Base-by-base conservation (phyloP, 2,797 vertebrate genomes). In the Schizopygopsis malacanthus region DNA sequence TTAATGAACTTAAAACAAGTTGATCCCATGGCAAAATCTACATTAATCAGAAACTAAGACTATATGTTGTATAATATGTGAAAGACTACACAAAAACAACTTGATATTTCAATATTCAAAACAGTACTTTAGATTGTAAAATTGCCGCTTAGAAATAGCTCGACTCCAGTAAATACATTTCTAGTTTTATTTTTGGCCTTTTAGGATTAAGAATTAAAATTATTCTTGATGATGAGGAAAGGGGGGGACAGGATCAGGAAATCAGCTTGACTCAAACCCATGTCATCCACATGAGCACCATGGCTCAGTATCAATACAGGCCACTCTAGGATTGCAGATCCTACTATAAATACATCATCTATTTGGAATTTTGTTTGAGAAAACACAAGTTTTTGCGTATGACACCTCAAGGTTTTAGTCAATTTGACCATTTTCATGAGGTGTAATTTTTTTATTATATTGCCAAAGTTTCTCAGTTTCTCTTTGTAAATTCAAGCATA, bases 401-500 rank as follows among this genome's bases (percentile, higher is more conserved):
- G 71, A 45, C 59, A 76, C 71, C 71, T 45, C 16, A 25, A 83
- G 54, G 13, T 75, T 47, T 50, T n/a, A 25, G 43, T 47, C 43
- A 16, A 22, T 65, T 80, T 80, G 59, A 75, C 4, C 54, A 52
- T 67, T 25, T 18, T 83, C 20, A 52, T 6, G 13, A 76, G 45
- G 78, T 65, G 65, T 10, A 47, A 47, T 2, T 5, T 45, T 5
- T 45, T 47, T 50, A 50, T 65, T 28, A 63, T 67, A 77, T 67
- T 77, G 43, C 43, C 71, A 50, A 47, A 65, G 39, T 10, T 12
- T 84, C 45, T 25, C 13, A 20, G 59, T 77, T 83, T 79, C 22
- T 77, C 22, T 41, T 67, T 41, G 73, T 52, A 47, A 75, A 71
- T 80, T 79, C 54, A 59, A 78, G 80, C 69, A 80, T 83, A 47